phyloP scores from a whole-genome alignment of 2,113 vertebrate genomes.

The Taurulus bubalis region DNA sequence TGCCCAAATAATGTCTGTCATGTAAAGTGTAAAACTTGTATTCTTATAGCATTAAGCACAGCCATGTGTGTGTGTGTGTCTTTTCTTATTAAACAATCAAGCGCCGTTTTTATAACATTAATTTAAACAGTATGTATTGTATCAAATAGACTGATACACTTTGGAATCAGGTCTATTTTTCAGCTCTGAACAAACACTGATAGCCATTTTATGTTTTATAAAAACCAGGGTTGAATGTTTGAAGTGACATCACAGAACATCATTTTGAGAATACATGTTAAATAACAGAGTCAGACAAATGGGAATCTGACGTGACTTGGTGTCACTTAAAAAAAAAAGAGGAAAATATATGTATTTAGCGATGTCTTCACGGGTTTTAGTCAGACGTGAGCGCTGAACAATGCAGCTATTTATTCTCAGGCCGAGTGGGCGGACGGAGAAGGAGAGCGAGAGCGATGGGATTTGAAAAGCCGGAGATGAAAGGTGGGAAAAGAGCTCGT shows the following conservation, averaged over 20 bases:
- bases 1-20: too few species aligned
- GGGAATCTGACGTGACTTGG: slow-evolving; percentile 13
- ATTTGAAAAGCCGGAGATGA: slow-evolving; percentile 58
- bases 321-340: slow-evolving; percentile 10
- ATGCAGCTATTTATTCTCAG: slow-evolving; percentile 75
- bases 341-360: neutral
- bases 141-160: too few species aligned
- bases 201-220: too few species aligned
- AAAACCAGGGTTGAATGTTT: neutral
- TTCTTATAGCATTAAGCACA: too few species aligned
- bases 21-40: too few species aligned
- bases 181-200: too few species aligned
- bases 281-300: neutral
- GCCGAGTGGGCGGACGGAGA: slow-evolving; percentile 59
- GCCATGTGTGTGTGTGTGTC: too few species aligned
- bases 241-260: slow-evolving; percentile 11
- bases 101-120: too few species aligned
- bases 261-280: too few species aligned
- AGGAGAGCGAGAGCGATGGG: neutral
- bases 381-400: slow-evolving; percentile 61
- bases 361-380: slow-evolving; percentile 22
- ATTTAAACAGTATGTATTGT: too few species aligned
- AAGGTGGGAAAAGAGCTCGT: slow-evolving; percentile 62
- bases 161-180: neutral
- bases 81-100: too few species aligned